These are phyloP conservation scores for Drosophila rellima DNA, from an alignment of 2,888 invertebrate species.

Conservation along the genomic window DNA sequence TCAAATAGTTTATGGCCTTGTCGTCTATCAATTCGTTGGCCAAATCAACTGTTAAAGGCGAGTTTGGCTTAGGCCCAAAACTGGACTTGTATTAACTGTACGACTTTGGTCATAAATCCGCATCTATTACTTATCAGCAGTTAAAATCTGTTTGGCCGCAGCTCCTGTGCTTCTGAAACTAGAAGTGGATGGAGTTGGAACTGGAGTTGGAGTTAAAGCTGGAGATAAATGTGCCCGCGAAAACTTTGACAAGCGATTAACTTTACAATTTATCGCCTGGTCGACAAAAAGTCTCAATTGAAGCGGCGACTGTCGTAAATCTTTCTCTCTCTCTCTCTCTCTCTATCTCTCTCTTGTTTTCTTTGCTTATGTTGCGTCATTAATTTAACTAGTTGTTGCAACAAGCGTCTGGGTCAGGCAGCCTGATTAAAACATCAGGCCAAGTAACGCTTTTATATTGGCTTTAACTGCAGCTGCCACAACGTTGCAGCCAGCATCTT, in stretches of 20 bases:
- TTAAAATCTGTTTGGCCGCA: slow-evolving; percentile 26
- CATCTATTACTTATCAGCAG: slow-evolving; percentile 42
- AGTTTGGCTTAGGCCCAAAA: slow-evolving; percentile 1
- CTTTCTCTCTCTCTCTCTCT: slow-evolving; percentile 28
- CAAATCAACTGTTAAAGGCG: slow-evolving; percentile 1
- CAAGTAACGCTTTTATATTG: neutral
- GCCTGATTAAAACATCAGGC: slow-evolving; percentile 78
- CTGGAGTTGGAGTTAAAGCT: neutral
- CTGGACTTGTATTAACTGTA: slow-evolving; percentile 9
- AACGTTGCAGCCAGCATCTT: slow-evolving; percentile 8
- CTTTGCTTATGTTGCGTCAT: slow-evolving; percentile 74
- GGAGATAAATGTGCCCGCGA: slow-evolving; percentile 75
- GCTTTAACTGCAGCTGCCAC: slow-evolving; percentile 9
- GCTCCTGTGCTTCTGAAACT: slow-evolving; percentile 33
- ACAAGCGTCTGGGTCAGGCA: slow-evolving; percentile 70
- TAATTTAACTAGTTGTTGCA: slow-evolving; percentile 82
- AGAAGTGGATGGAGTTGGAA: neutral
- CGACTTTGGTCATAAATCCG: slow-evolving; percentile 39
- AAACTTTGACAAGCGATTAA: slow-evolving; percentile 81
- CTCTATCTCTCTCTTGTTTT: neutral
- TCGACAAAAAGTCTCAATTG: slow-evolving; percentile 50
- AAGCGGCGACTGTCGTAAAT: slow-evolving; percentile 70
- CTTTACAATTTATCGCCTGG: slow-evolving; percentile 76
- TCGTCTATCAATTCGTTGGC: slow-evolving; percentile 19
- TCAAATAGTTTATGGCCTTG: slow-evolving; percentile 24